These are phyloP conservation scores for Siniperca chuatsi DNA, from an alignment of 2,113 vertebrate genomes.

Conservation along the genomic window DNA sequence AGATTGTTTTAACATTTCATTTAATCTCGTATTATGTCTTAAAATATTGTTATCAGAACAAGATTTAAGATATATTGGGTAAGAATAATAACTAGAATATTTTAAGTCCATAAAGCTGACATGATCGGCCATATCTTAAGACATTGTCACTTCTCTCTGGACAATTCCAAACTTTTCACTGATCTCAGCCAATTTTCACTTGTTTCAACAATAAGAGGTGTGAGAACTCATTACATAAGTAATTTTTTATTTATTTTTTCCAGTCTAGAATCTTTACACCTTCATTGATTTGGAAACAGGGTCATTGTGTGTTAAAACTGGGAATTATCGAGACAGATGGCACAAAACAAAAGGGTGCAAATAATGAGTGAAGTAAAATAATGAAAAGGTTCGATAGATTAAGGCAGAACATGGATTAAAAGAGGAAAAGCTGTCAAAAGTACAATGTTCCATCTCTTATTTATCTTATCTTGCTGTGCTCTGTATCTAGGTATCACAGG, in stretches of 20 bases:
- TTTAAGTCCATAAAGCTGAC: not conserved
- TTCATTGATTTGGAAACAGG: constrained; percentile 39
- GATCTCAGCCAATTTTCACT: constrained; percentile 43
- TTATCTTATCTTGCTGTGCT: constrained; percentile 1
- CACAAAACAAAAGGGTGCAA: constrained; percentile 27
- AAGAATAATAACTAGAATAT: constrained; percentile 11
- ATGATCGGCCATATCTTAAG: not conserved
- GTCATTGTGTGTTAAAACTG: constrained; percentile 42
- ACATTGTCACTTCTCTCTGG: not conserved
- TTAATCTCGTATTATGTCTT: not conserved
- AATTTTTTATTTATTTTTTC: not conserved
- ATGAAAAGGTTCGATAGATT: not conserved
- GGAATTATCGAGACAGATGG: constrained; percentile 37
- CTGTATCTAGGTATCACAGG: constrained; percentile 90
- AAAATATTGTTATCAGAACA: not conserved
- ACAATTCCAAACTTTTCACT: constrained; percentile 11
- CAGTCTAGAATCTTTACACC: constrained; percentile 27
- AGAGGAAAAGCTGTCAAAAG: not conserved
- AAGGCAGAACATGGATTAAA: not conserved
- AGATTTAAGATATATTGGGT: not conserved
- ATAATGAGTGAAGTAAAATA: not conserved
- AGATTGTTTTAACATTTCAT: not conserved
- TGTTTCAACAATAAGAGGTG: constrained; percentile 32
- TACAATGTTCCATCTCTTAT: not conserved
- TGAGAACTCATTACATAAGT: constrained; percentile 35